phyloP scores from a whole-genome alignment of 2,797 vertebrate species.

The Champsocephalus gunnari region DNA sequence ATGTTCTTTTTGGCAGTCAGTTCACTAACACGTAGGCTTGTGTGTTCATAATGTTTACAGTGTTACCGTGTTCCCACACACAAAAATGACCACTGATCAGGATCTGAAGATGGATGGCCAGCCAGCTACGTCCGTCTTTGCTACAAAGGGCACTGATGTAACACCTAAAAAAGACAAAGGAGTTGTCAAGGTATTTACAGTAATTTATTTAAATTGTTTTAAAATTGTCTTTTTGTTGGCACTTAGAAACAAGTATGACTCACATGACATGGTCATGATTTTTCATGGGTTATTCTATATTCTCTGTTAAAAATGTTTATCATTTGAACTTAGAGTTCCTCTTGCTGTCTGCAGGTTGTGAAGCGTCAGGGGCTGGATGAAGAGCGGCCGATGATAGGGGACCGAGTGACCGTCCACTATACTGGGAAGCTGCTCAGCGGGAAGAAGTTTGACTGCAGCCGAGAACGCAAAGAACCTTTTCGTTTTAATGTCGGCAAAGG shows the following conservation, averaged over 20 bases:
- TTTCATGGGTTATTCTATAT: neutral
- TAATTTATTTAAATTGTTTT: conserved; percentile 70
- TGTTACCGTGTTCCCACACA: conserved; percentile 47
- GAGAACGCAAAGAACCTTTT: conserved; percentile 92
- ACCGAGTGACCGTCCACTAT: conserved; percentile 95
- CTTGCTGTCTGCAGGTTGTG: conserved; percentile 85
- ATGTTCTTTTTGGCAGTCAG: conserved; percentile 28
- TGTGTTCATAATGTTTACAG: conserved; percentile 62
- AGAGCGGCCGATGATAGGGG: conserved; percentile 93
- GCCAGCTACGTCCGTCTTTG: conserved; percentile 80
- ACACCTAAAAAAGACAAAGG: conserved; percentile 89
- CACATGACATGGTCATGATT: neutral
- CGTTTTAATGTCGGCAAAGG: conserved; percentile 94
- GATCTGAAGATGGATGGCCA: conserved; percentile 86
- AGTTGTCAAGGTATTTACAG: conserved; percentile 92
- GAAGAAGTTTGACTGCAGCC: conserved; percentile 95
- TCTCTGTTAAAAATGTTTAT: conserved; percentile 9
- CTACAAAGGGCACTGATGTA: conserved; percentile 89
- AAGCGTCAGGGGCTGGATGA: conserved; percentile 86
- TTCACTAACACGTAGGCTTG: conserved; percentile 35
- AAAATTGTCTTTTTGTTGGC: neutral
- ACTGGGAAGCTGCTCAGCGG: conserved; percentile 92
- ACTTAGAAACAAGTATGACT: neutral
- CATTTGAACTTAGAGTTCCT: conserved; percentile 9
- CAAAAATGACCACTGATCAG: conserved; percentile 92